Evolutionary conservation across 2,888 invertebrate genomes (phyloP).

Genomic region (Hirtodrosophila duncani): DNA sequence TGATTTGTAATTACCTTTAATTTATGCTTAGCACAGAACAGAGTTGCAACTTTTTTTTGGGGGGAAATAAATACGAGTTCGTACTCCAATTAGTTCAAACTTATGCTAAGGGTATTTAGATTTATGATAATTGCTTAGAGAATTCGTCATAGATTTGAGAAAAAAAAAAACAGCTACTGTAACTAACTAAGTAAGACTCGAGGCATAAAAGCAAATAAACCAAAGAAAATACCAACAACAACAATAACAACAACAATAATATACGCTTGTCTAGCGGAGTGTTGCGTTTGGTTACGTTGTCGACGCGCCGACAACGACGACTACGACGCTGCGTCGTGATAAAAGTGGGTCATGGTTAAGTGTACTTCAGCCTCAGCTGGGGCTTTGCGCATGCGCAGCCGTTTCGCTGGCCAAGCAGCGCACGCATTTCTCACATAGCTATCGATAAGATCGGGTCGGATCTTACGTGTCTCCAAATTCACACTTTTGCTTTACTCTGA

Average conservation of each 20-base stretch:
- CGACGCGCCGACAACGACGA: constrained; percentile 18
- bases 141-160: constrained; percentile 7
- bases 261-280: constrained; percentile 18
- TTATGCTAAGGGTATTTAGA: too few relatives aligned
- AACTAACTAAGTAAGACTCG: constrained; percentile 19
- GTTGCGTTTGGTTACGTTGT: constrained; percentile 12
- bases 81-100: too few relatives aligned
- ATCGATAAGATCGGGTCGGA: too few relatives aligned
- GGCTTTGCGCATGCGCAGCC: constrained; percentile 20
- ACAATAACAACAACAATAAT: constrained; percentile 24
- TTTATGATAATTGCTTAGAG: too few relatives aligned
- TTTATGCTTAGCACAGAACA: constrained; percentile 47
- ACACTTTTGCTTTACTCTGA: not conserved
- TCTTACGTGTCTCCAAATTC: too few relatives aligned
- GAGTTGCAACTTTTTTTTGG: constrained; percentile 1
- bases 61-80: not conserved
- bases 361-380: constrained; percentile 61
- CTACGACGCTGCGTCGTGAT: constrained; percentile 16
- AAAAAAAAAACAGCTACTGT: not conserved
- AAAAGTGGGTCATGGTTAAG: constrained; percentile 65
- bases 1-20: constrained; percentile 47
- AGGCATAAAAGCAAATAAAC: constrained; percentile 20
- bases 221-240: constrained; percentile 11
- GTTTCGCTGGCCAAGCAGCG: constrained; percentile 21
- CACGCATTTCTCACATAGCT: constrained; percentile 38